These are phyloP conservation scores for Tetramorium bicarinatum DNA, from an alignment of 2,888 invertebrate genomes.

Conservation along the genomic window DNA sequence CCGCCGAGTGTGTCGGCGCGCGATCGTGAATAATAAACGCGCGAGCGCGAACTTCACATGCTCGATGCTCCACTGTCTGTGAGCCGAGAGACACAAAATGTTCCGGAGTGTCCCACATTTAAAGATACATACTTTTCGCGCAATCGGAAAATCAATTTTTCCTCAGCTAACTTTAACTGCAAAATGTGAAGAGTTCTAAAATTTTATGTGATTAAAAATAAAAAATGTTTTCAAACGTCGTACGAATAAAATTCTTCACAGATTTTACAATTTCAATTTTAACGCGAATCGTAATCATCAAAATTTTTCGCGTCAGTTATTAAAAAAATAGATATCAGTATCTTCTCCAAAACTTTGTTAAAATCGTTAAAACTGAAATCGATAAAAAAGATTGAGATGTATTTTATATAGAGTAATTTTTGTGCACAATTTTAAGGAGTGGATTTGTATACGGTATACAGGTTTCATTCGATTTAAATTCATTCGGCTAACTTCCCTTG, in stretches of 20 bases:
- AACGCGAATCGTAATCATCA: not conserved
- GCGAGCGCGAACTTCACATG: slow-evolving; percentile 15
- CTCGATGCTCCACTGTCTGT: not conserved
- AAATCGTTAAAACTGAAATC: not conserved
- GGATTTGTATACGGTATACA: not conserved
- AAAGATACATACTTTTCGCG: not conserved
- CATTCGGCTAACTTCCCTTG: slow-evolving; percentile 28
- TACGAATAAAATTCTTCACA: not conserved
- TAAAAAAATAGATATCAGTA: not conserved
- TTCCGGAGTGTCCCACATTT: not conserved
- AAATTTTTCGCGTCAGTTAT: not conserved
- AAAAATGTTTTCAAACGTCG: not conserved
- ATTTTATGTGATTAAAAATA: not conserved
- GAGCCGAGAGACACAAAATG: not conserved
- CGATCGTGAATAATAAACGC: slow-evolving; percentile 32
- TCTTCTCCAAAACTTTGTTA: not conserved
- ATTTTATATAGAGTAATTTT: not conserved
- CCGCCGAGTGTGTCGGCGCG: slow-evolving; percentile 16
- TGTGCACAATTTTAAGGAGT: not conserved
- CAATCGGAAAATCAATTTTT: not conserved
- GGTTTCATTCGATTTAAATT: slow-evolving; percentile 33
- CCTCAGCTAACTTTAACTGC: not conserved
- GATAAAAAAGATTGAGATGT: not conserved
- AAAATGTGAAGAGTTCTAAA: not conserved
- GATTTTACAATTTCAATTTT: not conserved